These are phyloP conservation scores for Nasonia vitripennis DNA, from an alignment of 1,140 invertebrate species.

Conservation along the genomic window DNA sequence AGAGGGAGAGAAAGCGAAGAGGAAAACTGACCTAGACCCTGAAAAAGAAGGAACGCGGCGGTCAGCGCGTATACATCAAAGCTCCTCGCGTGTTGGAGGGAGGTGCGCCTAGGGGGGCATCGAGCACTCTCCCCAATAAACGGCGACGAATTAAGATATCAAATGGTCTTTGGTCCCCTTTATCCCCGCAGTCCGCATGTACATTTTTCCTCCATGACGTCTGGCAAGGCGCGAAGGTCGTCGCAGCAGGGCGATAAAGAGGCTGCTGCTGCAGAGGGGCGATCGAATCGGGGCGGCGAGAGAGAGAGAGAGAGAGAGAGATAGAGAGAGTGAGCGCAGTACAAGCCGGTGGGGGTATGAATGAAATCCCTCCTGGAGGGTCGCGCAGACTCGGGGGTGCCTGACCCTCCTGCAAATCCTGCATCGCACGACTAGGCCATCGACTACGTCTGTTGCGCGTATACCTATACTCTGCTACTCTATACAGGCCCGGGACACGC, in stretches of 20 bases:
- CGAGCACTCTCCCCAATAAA: constrained; percentile 57
- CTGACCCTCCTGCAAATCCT: constrained; percentile 68
- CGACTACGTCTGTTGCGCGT: neutral
- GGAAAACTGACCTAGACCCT: constrained; percentile 50
- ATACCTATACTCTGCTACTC: constrained; percentile 53
- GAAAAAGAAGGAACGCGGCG: constrained; percentile 20
- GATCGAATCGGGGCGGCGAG: constrained; percentile 57
- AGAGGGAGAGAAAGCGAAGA: neutral
- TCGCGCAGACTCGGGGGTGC: constrained; percentile 60
- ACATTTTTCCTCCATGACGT: constrained; percentile 12
- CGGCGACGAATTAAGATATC: constrained; percentile 70
- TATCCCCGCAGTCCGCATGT: constrained; percentile 57
- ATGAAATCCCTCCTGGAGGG: constrained; percentile 74
- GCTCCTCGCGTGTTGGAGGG: neutral
- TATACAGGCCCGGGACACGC: constrained; percentile 47
- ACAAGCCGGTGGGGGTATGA: constrained; percentile 64
- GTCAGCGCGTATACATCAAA: constrained; percentile 35
- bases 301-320: constrained; percentile 28
- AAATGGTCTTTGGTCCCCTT: constrained; percentile 70
- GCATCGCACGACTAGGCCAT: constrained; percentile 50
- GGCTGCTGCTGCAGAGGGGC: constrained; percentile 47
- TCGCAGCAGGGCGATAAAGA: constrained; percentile 56
- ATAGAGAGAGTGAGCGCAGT: neutral
- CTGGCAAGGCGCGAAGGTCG: neutral
- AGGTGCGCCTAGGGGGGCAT: constrained; percentile 51